Evolutionary conservation across 2,888 invertebrate species (phyloP).

Genomic region (Cerceris rybyensis): DNA sequence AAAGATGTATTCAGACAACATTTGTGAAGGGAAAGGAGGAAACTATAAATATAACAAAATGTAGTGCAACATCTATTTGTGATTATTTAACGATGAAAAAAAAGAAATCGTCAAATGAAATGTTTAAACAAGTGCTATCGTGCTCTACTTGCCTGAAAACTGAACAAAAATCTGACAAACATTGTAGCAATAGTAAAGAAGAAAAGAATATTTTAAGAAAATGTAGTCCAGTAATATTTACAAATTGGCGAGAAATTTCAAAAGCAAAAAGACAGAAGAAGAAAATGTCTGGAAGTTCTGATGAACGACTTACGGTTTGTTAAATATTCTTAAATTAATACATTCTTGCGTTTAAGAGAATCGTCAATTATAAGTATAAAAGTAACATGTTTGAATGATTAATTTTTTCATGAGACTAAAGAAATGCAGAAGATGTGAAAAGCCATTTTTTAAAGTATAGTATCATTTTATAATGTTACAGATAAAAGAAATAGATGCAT

Average conservation of each 20-base stretch:
- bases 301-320: slow-evolving; percentile 23
- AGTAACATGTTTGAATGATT: too few relatives aligned
- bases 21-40: slow-evolving; percentile 1
- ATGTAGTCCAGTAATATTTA: slow-evolving; percentile 32
- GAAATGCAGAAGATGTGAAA: too few relatives aligned
- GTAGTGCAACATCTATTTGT: slow-evolving; percentile 42
- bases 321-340: too few relatives aligned
- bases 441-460: not conserved
- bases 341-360: too few relatives aligned
- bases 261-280: slow-evolving; percentile 19
- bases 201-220: slow-evolving; percentile 13
- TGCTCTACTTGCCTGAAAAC: not conserved
- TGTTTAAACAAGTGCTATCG: not conserved
- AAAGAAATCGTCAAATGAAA: slow-evolving; percentile 19
- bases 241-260: slow-evolving; percentile 62
- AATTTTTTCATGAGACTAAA: too few relatives aligned
- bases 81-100: slow-evolving; percentile 44
- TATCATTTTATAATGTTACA: slow-evolving; percentile 16
- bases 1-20: slow-evolving; percentile 25
- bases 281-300: slow-evolving; percentile 13
- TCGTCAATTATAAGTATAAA: too few relatives aligned
- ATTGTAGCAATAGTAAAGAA: not conserved
- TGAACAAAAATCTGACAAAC: not conserved
- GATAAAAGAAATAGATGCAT: slow-evolving; percentile 2
- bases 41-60: slow-evolving; percentile 23